Percentiles rank a stretch among this genome's conserved stretches.
Conservation (phyloP, 2,797 vertebrate species). For the Cichlasoma orientale region DNA sequence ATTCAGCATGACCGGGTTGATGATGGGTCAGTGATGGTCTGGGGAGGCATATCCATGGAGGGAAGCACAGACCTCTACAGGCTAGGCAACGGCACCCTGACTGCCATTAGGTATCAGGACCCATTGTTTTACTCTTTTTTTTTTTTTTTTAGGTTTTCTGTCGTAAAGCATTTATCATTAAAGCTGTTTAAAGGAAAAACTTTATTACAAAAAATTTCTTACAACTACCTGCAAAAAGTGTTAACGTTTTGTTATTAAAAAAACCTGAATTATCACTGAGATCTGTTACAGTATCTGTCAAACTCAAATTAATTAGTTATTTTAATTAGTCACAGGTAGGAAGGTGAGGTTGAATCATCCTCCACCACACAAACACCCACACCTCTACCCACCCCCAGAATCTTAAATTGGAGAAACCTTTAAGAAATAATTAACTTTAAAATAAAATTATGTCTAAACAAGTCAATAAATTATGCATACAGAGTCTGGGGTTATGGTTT, state of each 20-base stretch:
- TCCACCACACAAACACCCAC: not conserved
- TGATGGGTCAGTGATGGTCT: too few species aligned
- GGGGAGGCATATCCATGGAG: too few species aligned
- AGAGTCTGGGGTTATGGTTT: not conserved
- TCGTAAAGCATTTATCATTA: not conserved
- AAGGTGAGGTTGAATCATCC: not conserved
- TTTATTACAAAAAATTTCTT: too few species aligned
- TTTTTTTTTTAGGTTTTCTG: fast-evolving
- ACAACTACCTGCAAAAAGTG: not conserved
- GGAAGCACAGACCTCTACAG: too few species aligned
- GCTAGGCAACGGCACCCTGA: too few species aligned
- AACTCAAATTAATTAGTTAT: not conserved
- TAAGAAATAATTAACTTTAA: not conserved
- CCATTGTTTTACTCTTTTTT: not conserved
- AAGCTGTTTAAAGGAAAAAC: not conserved
- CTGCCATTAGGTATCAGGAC: too few species aligned
- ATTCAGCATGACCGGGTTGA: too few species aligned
- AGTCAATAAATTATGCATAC: not conserved
- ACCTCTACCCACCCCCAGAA: too few species aligned
- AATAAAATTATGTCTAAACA: not conserved
- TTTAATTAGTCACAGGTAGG: not conserved
- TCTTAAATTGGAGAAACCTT: not conserved
- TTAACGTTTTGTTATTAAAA: not conserved
- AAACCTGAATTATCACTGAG: too few species aligned
- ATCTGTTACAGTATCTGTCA: too few species aligned